phyloP scores from a whole-genome alignment of 2,888 invertebrate genomes.

The Calameuta idolon region DNA sequence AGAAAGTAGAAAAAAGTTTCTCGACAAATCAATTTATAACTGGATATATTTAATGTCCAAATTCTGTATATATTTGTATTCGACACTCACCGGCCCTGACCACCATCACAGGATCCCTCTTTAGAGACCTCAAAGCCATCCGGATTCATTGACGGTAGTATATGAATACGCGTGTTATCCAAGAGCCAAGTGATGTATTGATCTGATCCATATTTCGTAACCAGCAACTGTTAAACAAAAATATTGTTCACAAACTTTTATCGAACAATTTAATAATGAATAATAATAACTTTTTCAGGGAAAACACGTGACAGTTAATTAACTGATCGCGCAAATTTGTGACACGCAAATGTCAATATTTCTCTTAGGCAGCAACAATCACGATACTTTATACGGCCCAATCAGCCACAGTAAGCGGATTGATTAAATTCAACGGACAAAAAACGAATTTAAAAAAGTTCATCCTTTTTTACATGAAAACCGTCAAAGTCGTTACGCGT shows the following conservation, averaged over 20 bases:
- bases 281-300: neutral
- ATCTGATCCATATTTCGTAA: slow-evolving; percentile 85
- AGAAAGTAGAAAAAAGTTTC: slow-evolving; percentile 11
- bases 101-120: slow-evolving; percentile 89
- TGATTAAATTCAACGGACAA: neutral
- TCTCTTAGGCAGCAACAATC: too few species aligned
- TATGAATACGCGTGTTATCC: slow-evolving; percentile 95
- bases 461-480: neutral
- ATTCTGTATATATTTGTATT: neutral
- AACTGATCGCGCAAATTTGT: neutral
- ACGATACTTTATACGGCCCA: too few species aligned
- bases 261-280: neutral
- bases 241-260: neutral
- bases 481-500: neutral
- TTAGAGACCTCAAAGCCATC: slow-evolving; percentile 95
- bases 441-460: neutral
- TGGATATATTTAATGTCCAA: neutral
- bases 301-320: neutral
- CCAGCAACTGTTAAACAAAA: slow-evolving; percentile 76
- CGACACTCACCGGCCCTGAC: slow-evolving; percentile 80
- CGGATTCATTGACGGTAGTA: slow-evolving; percentile 98
- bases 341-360: too few species aligned
- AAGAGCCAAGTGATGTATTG: slow-evolving; percentile 90
- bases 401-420: neutral
- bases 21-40: neutral